A percentile compares a stretch with the other conserved stretches of the same genome.
Evolutionary conservation across 2,888 invertebrate genomes (phyloP).

Genomic region (Catonia carolina): DNA sequence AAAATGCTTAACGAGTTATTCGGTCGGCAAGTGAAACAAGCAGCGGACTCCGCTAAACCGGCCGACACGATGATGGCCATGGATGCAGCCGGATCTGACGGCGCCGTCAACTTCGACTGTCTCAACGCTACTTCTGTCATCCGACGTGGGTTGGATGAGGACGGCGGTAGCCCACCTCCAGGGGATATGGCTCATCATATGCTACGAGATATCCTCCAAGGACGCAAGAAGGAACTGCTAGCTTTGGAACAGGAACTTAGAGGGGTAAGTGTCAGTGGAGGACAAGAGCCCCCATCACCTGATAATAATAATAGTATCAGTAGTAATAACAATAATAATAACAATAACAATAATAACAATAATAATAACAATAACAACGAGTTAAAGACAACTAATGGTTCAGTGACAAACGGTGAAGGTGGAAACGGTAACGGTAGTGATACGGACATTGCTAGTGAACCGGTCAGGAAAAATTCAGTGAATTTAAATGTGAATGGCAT

Average conservation of each 20-base stretch:
- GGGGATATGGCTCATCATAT: slow-evolving; percentile 51
- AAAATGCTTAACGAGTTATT: slow-evolving; percentile 86
- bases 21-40: slow-evolving; percentile 68
- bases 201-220: slow-evolving; percentile 84
- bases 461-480: slow-evolving; percentile 22
- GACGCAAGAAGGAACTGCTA: slow-evolving; percentile 74
- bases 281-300: slow-evolving; percentile 45
- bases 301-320: slow-evolving; percentile 49
- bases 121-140: slow-evolving; percentile 36
- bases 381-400: slow-evolving; percentile 26
- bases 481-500: slow-evolving; percentile 40
- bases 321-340: slow-evolving; percentile 42
- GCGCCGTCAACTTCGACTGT: slow-evolving; percentile 40
- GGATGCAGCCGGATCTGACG: slow-evolving; percentile 40
- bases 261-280: slow-evolving; percentile 36
- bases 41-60: slow-evolving; percentile 53
- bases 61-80: slow-evolving; percentile 46
- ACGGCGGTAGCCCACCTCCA: slow-evolving; percentile 41
- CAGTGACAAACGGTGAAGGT: slow-evolving; percentile 18
- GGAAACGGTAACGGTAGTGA: slow-evolving; percentile 28
- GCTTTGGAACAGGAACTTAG: slow-evolving; percentile 62
- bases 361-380: slow-evolving; percentile 32
- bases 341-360: slow-evolving; percentile 44
- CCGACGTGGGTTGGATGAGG: slow-evolving; percentile 40
- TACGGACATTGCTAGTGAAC: slow-evolving; percentile 22